Evolutionary conservation across 2,888 invertebrate species (phyloP).

Genomic region (Lepidocyrtinus sp.): DNA sequence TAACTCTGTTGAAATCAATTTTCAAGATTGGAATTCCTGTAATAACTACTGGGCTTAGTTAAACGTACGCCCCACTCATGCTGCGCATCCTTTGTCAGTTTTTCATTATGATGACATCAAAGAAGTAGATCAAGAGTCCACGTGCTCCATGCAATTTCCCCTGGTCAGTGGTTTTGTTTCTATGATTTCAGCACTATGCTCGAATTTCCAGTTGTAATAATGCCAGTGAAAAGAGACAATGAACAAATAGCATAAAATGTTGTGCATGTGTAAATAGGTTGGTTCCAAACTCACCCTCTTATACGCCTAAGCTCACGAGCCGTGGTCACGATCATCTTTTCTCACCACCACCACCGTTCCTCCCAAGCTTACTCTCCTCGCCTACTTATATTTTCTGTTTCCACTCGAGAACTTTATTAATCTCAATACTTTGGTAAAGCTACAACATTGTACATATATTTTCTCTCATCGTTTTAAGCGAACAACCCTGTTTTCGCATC

Average conservation of each 20-base stretch:
- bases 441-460: neutral
- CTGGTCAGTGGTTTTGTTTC: neutral
- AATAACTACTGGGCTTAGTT: no score
- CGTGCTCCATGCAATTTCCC: neutral
- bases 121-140: neutral
- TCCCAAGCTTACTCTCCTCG: neutral
- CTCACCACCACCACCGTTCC: neutral
- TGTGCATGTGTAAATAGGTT: neutral
- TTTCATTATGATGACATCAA: constrained; percentile 10
- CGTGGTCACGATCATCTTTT: neutral
- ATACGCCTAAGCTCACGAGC: neutral
- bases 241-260: neutral
- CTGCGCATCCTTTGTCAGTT: neutral
- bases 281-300: neutral
- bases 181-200: neutral
- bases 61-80: no score
- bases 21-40: no score
- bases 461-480: neutral
- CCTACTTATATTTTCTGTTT: neutral
- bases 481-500: constrained; percentile 3
- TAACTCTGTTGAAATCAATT: no score
- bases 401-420: constrained; percentile 11
- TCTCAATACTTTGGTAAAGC: neutral
- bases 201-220: neutral
- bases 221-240: neutral